phyloP scores from a whole-genome alignment of 2,797 vertebrate species.

The Channa striata region DNA sequence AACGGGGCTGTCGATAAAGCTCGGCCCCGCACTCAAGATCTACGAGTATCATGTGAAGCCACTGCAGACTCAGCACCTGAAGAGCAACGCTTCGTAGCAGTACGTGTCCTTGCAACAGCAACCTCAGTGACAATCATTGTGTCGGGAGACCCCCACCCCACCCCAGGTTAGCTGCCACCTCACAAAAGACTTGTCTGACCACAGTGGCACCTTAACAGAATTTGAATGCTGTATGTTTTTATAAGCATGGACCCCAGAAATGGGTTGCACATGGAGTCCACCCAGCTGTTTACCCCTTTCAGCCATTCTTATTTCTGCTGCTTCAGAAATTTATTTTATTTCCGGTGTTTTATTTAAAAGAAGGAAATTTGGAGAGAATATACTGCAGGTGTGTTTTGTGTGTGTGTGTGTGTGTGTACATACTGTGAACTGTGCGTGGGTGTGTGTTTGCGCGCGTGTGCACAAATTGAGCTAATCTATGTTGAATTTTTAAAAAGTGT shows the following conservation, averaged over 20 bases:
- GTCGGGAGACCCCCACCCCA: conserved; percentile 64
- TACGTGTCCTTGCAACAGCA: conserved; percentile 10
- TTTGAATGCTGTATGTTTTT: conserved; percentile 75
- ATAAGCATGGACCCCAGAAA: conserved; percentile 56
- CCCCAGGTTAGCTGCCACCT: conserved; percentile 73
- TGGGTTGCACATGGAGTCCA: conserved; percentile 63
- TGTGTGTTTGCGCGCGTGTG: conserved; percentile 27
- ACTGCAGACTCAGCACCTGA: conserved; percentile 96
- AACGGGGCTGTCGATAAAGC: conserved; percentile 98
- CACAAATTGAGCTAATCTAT: conserved; percentile 58
- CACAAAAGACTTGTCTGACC: conserved; percentile 66
- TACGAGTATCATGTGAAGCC: conserved; percentile 99
- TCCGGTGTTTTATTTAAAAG: conserved; percentile 70
- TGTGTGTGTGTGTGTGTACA: conserved; percentile 18
- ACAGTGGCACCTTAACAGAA: conserved; percentile 73
- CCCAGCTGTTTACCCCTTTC: conserved; percentile 72
- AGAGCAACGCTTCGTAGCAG: conserved; percentile 91
- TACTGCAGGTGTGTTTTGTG: conserved; percentile 45
- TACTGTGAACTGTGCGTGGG: conserved; percentile 34
- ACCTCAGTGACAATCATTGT: conserved; percentile 77
- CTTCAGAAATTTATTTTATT: conserved; percentile 68
- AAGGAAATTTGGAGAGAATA: conserved; percentile 32
- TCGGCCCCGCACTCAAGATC: conserved; percentile 98
- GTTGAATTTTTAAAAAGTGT: conserved; percentile 60
- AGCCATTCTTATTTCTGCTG: conserved; percentile 75